Evolutionary conservation across 2,113 vertebrate species (phyloP).

Genomic region (Coreoperca whiteheadi): DNA sequence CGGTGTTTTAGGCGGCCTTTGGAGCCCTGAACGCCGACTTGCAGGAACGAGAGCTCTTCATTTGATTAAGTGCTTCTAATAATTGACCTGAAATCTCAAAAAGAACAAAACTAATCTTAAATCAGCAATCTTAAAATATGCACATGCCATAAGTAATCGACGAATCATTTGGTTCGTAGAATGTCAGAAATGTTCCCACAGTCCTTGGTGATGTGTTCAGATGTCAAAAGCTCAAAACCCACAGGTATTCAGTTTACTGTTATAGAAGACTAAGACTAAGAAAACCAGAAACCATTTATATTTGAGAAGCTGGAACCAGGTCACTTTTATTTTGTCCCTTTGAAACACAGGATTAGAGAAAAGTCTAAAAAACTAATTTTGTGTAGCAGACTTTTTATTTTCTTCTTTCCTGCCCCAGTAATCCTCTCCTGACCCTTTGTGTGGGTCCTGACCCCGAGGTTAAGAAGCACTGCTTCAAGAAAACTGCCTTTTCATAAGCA

Average conservation of each 20-base stretch:
- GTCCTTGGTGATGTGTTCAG: no score
- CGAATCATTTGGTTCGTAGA: neutral
- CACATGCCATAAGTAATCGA: neutral
- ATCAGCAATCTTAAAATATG: neutral
- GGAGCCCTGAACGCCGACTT: neutral
- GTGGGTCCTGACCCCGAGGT: neutral
- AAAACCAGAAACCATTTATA: no score
- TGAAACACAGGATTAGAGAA: neutral
- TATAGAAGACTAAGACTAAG: no score
- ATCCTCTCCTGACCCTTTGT: no score
- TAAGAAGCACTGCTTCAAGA: neutral
- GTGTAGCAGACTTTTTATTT: neutral
- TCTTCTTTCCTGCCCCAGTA: neutral
- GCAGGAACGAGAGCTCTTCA: neutral
- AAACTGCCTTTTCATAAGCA: neutral
- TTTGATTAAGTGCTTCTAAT: no score
- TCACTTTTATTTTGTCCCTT: no score
- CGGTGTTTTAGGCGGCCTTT: rapidly evolving
- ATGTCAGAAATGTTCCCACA: neutral
- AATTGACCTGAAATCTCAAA: no score
- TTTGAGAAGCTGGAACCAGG: no score
- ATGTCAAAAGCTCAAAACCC: neutral
- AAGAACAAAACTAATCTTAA: neutral
- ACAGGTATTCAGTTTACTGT: neutral
- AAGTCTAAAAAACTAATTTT: neutral